Evolutionary conservation across 2,797 vertebrate genomes (phyloP), one percentile per base, ranked within the genome.

Genomic region (Pipistrellus nathusii): DNA sequence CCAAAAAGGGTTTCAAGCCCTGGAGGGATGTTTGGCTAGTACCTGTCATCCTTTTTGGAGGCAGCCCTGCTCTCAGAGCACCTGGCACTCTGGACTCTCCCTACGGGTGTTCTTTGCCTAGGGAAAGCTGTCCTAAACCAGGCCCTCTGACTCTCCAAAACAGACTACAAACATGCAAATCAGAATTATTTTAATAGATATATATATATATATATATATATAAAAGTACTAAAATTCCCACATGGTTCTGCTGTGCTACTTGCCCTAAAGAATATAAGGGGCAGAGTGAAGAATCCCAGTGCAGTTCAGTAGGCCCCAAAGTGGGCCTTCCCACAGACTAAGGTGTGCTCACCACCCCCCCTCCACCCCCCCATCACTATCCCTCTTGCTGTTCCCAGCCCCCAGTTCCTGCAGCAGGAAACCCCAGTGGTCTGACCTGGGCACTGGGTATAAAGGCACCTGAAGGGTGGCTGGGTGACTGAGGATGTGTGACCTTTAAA

Each of bases 171-270:
- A 96, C 73, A 41, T 94, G 96, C 95, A 97, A 97, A 97, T 97
- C 97, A 97, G 96, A 96, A 93, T 95, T 97, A 81, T 97, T 97
- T 97, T 97, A 97, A 97, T 97, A 97, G 96, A 96, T 94, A 93
- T 64, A 44, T 62, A 81, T 95, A 96, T 94, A 93, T 64, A 44
- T 62, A 81, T 95, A 96, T 17, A 89, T 44, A 44, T 3, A 89
- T 97, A 96, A 97, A 97, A 82, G 91, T 97, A 97, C 95, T 97
- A 96, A 97, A 97, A 97, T 96, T 97, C 83, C 96, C 75, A 88
- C 14, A 55, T 97, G 93, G 93, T 95, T 97, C 95, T 95, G 95
- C 87, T 96, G 95, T 97, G 85, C 97, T 96, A 97, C 96, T 97
- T 96, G 95, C 94, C 91, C 88, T 85, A 95, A 95, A 85, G 91